Evolutionary conservation across 2,113 vertebrate species (phyloP).

Genomic region (Sylvietta virens): DNA sequence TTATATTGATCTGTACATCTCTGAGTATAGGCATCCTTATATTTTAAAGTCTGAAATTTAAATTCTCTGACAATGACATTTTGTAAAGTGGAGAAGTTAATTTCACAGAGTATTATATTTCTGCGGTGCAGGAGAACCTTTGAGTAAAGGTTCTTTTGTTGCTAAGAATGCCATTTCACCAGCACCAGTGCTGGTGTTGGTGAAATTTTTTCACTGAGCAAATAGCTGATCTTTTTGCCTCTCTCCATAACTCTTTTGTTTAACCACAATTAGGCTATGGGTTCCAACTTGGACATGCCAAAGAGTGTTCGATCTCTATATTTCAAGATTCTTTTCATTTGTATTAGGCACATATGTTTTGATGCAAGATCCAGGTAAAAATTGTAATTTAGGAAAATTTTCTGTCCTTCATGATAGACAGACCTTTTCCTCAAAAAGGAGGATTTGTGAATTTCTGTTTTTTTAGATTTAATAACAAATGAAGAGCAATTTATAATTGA

Average conservation of each 20-base stretch:
- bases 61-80: neutral
- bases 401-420: neutral
- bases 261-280: rapidly evolving
- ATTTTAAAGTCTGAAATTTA: neutral
- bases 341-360: neutral
- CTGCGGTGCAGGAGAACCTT: neutral
- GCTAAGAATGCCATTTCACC: neutral
- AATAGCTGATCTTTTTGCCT: neutral
- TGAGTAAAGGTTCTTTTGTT: neutral
- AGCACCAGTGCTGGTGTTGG: rapidly evolving
- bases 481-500: neutral
- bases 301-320: neutral
- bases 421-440: neutral
- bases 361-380: neutral
- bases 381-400: neutral
- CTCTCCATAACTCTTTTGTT: neutral
- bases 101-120: neutral
- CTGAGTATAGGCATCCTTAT: neutral
- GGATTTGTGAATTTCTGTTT: rapidly evolving
- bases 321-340: neutral
- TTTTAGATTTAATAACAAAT: neutral
- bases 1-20: neutral
- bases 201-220: neutral
- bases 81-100: neutral
- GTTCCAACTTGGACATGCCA: neutral